Base-by-base conservation (phyloP, 2,797 vertebrate species). In the Anguilla obscura region DNA sequence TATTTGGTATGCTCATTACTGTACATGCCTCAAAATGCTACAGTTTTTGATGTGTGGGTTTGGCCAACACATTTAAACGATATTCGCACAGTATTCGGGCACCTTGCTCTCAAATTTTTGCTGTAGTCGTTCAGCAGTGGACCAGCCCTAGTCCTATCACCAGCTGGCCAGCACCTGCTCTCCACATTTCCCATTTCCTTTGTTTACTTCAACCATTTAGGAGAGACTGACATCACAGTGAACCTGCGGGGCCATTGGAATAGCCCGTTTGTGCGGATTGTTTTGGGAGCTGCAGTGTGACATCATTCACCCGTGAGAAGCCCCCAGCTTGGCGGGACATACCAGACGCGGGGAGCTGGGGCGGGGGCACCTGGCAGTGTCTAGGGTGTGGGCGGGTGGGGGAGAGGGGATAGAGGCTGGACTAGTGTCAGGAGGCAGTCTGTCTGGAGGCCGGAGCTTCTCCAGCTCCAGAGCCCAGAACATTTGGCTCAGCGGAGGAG, bases 131-230 rank as follows among this genome's bases (percentile, higher is more conserved):
- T 90, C 87, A 79, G 27, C 56, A 90, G 89, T 87, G 74, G 88
- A 90, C 87, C 83, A 91, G 92, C 88, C 85, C 86, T 54, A 90
- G 93, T 93, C 90, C 92, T 89, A 89, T 91, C 90, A 92, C 92
- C 92, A 92, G 93, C 93, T 95, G 93, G 93, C 90, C 88, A 89
- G 92, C 95, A 95, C 94, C 93, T 96, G 94, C 93, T 89, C 90
- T 92, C 91, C 87, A 86, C 93, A 93, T 93, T 93, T 94, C 88
- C 92, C 92, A 91, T 92, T 95, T 93, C 94, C 93, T 94, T 92
- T 94, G 92, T 95, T 94, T 96, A 94, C 93, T 91, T 92, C 92
- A 69, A 88, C 92, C 90, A 91, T 91, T 91, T 87, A 90, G 93
- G 93, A 95, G 92, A 93, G 92, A 93, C 92, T 94, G 94, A 94